phyloP scores from a whole-genome alignment of 1,140 invertebrate genomes.

The Andricus grossulariae region DNA sequence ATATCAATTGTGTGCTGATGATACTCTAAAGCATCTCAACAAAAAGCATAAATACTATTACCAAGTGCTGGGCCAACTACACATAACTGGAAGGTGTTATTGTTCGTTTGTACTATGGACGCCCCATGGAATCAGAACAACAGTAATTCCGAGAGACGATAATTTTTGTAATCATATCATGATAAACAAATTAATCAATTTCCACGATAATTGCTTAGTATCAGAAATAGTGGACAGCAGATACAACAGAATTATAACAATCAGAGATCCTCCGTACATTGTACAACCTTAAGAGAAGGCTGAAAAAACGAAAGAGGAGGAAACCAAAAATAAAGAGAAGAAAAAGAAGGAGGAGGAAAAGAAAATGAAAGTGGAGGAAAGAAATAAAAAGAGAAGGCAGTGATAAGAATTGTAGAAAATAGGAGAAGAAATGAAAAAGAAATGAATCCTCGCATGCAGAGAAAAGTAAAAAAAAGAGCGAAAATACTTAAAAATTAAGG shows the following conservation, averaged over 20 bases:
- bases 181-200: conserved; percentile 35
- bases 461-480: too few species aligned
- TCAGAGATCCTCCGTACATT: conserved; percentile 47
- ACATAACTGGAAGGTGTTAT: conserved; percentile 38
- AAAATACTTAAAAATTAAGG: too few species aligned
- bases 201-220: conserved; percentile 54
- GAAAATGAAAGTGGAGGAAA: too few species aligned
- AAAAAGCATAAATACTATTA: not conserved
- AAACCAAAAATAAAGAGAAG: too few species aligned
- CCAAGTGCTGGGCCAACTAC: conserved; percentile 36
- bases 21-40: not conserved
- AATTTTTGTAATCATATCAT: conserved; percentile 51
- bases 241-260: conserved; percentile 47
- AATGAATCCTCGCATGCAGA: too few species aligned
- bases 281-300: too few species aligned
- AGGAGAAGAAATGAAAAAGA: too few species aligned
- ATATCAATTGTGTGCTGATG: not conserved
- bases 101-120: conserved; percentile 49
- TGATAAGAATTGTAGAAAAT: too few species aligned
- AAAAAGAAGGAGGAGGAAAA: too few species aligned
- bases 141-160: conserved; percentile 47
- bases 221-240: conserved; percentile 59
- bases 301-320: too few species aligned
- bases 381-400: too few species aligned
- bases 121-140: conserved; percentile 37